Evolutionary conservation across 2,888 invertebrate genomes (phyloP), one percentile per base, ranked within the genome.

Genomic region (Mimachlamys varia): DNA sequence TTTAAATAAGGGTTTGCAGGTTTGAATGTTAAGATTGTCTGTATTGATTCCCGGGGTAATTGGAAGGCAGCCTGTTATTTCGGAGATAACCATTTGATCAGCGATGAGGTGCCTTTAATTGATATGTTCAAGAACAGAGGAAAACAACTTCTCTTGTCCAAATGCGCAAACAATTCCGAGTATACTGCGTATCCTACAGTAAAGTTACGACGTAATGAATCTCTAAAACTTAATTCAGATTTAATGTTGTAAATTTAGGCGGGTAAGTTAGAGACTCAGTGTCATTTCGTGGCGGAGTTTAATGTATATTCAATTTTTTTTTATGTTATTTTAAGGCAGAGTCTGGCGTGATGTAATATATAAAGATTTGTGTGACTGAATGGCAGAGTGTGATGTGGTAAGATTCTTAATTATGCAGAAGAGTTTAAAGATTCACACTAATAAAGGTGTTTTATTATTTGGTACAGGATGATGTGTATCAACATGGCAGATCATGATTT

Each of bases 11-110:
- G 33, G 76, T 27, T 27, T 76, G 76, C 33, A 76, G 27, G 7
- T 76, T 12, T 7, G 76, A 76, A 76, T 33, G 76, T 58, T 58
- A 58, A 58, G 58, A 58, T 22, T 58, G 58, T 0, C n/a, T 19
- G 33, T 76, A 76, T 76, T 27, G 76, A 76, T 76, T 76, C 76
- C 33, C 33, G 1, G 27, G 76, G 76, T 76, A 76, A 76, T 76
- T 76, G 76, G 76, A 76, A 76, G 33, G 76, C 76, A 76, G 76
- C 76, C 76, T 76, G 76, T 33, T 76, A 76, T 76, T 76, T 76
- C 27, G 76, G 22, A 76, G 76, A 76, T 76, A 76, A 76, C 76
- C 13, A 76, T 76, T 76, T 76, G 76, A 76, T 76, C 62, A 76
- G 76, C 33, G 76, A 76, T 76, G 33, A 76, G 33, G 33, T 76